These are phyloP conservation scores for Amblyopsis rosae DNA, from an alignment of 2,113 vertebrate genomes.

Conservation along the genomic window DNA sequence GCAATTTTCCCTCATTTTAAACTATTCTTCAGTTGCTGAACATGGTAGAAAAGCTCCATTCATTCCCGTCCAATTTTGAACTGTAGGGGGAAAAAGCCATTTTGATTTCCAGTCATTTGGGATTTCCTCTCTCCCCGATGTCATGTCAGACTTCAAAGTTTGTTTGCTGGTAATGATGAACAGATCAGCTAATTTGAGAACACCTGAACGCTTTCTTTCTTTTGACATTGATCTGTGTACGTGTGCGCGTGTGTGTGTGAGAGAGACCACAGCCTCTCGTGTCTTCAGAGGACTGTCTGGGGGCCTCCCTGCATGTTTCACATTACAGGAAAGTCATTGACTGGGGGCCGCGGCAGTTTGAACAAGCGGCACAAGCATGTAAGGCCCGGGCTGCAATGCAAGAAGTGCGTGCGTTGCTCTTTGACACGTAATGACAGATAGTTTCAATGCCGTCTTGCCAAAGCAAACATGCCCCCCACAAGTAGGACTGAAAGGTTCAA, in stretches of 20 bases:
- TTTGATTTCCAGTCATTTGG: slow-evolving; percentile 71
- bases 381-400: slow-evolving; percentile 59
- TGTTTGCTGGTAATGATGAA: slow-evolving; percentile 67
- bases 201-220: slow-evolving; percentile 65
- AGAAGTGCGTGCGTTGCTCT: slow-evolving; percentile 54
- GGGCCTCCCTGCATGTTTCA: slow-evolving; percentile 57
- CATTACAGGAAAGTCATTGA: slow-evolving; percentile 68
- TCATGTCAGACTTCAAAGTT: slow-evolving; percentile 75
- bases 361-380: slow-evolving; percentile 65
- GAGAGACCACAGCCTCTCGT: background rate
- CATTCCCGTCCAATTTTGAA: slow-evolving; percentile 44
- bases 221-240: slow-evolving; percentile 48
- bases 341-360: slow-evolving; percentile 64
- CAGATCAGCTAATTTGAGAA: slow-evolving; percentile 73
- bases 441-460: slow-evolving; percentile 67
- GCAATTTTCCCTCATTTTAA: slow-evolving; percentile 60
- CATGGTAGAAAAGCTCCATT: slow-evolving; percentile 63
- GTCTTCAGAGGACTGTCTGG: slow-evolving; percentile 28
- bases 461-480: slow-evolving; percentile 68
- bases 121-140: slow-evolving; percentile 62
- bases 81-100: slow-evolving; percentile 46
- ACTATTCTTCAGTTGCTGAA: slow-evolving; percentile 30
- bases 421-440: slow-evolving; percentile 76
- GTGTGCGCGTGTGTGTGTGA: slow-evolving; percentile 14
- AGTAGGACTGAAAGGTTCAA: slow-evolving; percentile 39